A percentile compares a stretch with the other conserved stretches of the same genome.
Conservation (phyloP, 2,888 invertebrate species). For the Morpho deidamia region DNA sequence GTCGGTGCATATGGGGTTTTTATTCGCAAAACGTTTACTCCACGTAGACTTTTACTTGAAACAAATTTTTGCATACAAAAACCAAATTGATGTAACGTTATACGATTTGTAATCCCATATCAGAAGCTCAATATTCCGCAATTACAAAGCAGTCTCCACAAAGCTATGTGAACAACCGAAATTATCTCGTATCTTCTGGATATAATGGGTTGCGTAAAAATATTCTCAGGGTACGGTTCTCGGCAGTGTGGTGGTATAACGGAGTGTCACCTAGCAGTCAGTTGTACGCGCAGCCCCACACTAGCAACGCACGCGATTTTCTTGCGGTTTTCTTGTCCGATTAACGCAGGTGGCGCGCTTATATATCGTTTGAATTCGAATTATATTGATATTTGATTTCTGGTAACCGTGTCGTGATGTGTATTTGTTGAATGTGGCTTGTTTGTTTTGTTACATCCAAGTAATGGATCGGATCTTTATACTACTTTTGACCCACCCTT, state of each 20-base stretch:
- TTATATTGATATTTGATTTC: neutral
- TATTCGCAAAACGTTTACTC: too few relatives aligned
- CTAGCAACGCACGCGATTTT: slow-evolving; percentile 43
- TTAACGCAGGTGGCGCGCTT: slow-evolving; percentile 9
- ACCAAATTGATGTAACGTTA: neutral
- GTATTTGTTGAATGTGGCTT: slow-evolving; percentile 32
- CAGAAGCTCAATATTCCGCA: slow-evolving; percentile 10
- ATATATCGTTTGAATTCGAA: neutral
- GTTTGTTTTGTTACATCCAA: slow-evolving; percentile 29
- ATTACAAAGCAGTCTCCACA: slow-evolving; percentile 29
- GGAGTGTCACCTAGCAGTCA: slow-evolving; percentile 48
- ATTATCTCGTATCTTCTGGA: slow-evolving; percentile 62
- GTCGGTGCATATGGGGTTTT: too few relatives aligned
- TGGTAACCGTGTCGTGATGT: slow-evolving; percentile 25
- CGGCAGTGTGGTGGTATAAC: slow-evolving; percentile 72
- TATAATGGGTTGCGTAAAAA: slow-evolving; percentile 70
- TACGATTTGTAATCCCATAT: slow-evolving; percentile 3
- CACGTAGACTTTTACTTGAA: too few relatives aligned
- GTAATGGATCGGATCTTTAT: too few relatives aligned
- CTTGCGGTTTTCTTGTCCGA: slow-evolving; percentile 12
- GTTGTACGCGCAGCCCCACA: slow-evolving; percentile 61
- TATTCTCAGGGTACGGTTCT: slow-evolving; percentile 62
- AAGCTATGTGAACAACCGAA: slow-evolving; percentile 47
- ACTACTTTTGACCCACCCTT: too few relatives aligned
- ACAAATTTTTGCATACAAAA: too few relatives aligned